Evolutionary conservation across 30 jellyfish, hydroid and myxozoan genomes (phyloP).

Genomic region (Phacellophora camtschatica): DNA sequence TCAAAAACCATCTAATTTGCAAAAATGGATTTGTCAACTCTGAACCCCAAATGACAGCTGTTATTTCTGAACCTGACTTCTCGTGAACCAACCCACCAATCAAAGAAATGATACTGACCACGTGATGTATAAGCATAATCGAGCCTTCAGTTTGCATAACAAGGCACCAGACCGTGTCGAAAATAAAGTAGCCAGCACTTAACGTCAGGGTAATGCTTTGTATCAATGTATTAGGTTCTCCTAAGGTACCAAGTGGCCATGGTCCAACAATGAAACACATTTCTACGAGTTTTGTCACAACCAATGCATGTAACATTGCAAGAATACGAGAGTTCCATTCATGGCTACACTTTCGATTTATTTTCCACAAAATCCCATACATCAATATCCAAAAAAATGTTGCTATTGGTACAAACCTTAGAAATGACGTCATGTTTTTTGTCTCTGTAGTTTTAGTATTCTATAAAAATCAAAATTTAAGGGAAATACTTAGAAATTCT

Average conservation of each 20-base stretch:
- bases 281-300: slow-evolving; percentile 40
- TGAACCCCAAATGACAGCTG: slow-evolving; percentile 87
- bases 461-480: too few relatives aligned
- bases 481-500: too few relatives aligned
- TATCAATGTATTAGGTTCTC: slow-evolving; percentile 41
- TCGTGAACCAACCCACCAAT: slow-evolving; percentile 50
- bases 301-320: slow-evolving; percentile 71
- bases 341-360: not conserved
- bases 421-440: not conserved
- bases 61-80: slow-evolving; percentile 72
- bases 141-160: slow-evolving; percentile 80
- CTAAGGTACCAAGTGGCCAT: slow-evolving; percentile 76
- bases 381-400: slow-evolving; percentile 32
- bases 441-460: not conserved
- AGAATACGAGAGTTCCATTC: slow-evolving; percentile 83
- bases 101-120: slow-evolving; percentile 63
- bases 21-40: slow-evolving; percentile 86
- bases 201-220: slow-evolving; percentile 33
- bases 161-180: slow-evolving; percentile 75
- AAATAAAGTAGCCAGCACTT: slow-evolving; percentile 78
- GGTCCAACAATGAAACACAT: slow-evolving; percentile 49
- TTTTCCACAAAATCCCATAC: slow-evolving; percentile 14
- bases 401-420: slow-evolving; percentile 1
- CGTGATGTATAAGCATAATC: slow-evolving; percentile 74
- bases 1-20: slow-evolving; percentile 83